Base-by-base conservation (phyloP, 2,113 vertebrate species). In the Elanoides forficatus region DNA sequence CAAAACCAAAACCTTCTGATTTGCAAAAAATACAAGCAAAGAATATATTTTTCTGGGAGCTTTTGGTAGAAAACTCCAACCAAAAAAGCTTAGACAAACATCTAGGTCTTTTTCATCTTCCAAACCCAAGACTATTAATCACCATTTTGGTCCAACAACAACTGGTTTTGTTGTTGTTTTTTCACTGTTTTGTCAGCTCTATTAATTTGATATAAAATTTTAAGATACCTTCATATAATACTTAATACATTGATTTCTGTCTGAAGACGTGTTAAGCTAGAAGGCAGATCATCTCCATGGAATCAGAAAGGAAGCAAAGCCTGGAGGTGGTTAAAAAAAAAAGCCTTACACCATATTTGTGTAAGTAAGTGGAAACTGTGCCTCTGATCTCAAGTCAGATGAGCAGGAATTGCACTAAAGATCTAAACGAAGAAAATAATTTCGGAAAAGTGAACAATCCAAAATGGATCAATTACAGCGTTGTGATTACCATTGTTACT, bases 401-500 rank as follows among this genome's bases (percentile, higher is more conserved):
- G 12, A 96, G 45, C 63, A 94, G n/a, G 8, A 79, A 94, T 68
- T 94, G 85, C 65, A 94, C 80, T 94, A 30, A 95, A 63, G 45
- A 56, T 43, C 38, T 83, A 88, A 96, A 42, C 30, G 97, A 86
- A 97, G 55, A 87, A 96, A 93, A 91, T 89, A 85, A 88, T 95
- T 95, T 91, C 74, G 88, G 81, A 93, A 93, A 86, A 78, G 21
- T 42, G 60, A 97, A 66, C 45, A 75, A 13, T 81, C 47, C 66
- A 92, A 43, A 90, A 50, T 59, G 59, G 63, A 86, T 95, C 81
- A 91, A 27, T 96, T 97, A 94, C 92, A 90, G 71, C 45, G 45
- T 66, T 96, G 89, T 45, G 62, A 90, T 93, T 96, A 87, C 60
- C 65, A 75, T 78, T 93, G 66, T 96, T 97, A 90, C 92, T 96